phyloP scores from a whole-genome alignment of 2,888 invertebrate genomes.

The Zelleria hepariella region DNA sequence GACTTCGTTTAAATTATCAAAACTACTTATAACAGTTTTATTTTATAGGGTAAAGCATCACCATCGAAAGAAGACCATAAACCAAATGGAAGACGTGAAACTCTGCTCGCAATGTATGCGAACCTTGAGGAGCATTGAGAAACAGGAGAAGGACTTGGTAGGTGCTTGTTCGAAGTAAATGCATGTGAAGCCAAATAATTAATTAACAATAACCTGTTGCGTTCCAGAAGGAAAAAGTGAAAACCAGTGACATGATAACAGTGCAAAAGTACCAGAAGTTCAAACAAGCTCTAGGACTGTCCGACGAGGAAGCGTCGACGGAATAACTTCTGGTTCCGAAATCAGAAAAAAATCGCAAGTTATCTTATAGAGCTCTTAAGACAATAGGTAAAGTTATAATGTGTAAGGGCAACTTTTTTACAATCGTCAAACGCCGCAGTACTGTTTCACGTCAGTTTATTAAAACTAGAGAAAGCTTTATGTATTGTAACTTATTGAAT shows the following conservation, averaged over 20 bases:
- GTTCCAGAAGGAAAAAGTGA: conserved; percentile 56
- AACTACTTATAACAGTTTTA: background rate
- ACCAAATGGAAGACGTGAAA: conserved; percentile 59
- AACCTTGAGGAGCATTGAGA: conserved; percentile 49
- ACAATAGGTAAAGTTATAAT: conserved; percentile 4
- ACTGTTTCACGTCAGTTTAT: background rate
- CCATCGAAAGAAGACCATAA: conserved; percentile 59
- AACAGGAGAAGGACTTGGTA: conserved; percentile 59
- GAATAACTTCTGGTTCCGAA: conserved; percentile 28
- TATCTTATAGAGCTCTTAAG: background rate
- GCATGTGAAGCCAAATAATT: background rate
- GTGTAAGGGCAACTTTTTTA: background rate
- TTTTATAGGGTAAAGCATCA: conserved; percentile 50
- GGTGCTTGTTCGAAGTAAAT: conserved; percentile 16
- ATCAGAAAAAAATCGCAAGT: background rate
- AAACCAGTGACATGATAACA: conserved; percentile 37
- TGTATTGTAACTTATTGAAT: conserved; percentile 4
- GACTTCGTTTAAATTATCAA: no score
- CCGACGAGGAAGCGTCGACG: conserved; percentile 58
- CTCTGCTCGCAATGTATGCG: conserved; percentile 57
- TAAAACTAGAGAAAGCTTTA: conserved; percentile 11
- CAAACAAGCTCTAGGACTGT: conserved; percentile 57
- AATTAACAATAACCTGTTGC: background rate
- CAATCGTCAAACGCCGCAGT: background rate
- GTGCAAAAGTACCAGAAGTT: conserved; percentile 53